Base-by-base conservation (phyloP, 2,113 vertebrate genomes). In the Rostratula benghalensis region DNA sequence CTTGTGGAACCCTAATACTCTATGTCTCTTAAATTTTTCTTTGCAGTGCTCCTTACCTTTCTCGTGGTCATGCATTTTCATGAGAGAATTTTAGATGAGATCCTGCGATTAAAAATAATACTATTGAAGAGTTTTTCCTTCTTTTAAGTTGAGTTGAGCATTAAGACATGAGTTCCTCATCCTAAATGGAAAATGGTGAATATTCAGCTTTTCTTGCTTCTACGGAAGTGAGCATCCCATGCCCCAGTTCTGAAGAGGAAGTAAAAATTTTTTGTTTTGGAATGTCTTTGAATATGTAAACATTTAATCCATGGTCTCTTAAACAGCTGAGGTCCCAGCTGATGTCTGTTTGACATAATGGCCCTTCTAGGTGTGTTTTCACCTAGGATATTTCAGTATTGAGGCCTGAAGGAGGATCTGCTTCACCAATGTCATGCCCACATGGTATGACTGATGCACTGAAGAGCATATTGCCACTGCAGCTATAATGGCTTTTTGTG, bases 311-410 rank as follows among this genome's bases (percentile, higher is more conserved):
- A 3, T 4, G 13, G 1, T 54, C 18, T 77, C 14, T 60, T 33
- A 41, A 80, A 41, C 6, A 35, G 37, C 11, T 0, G 1, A 63
- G 46, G 14, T 68, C 4, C 16, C 19, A 17, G 15, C 0, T 51
- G 70, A 59, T 54, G 7, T 33, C 27, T 61, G 22, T 51, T 37
- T 67, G 63, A 80, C 53, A 4, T n/a, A 33, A 28, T 28, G n/a
- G 31, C 60, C 83, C 61, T 67, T 68, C 23, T 12, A 11, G 28
- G 14, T 45, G 9, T 45, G 31, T 63, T 86, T 89, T 25, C 53
- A n/a, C 45, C 35, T n/a, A 37, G 37, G 43, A 12, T 8, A 5
- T 35, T 89, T 59, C 51, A 63, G 35, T 17, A 11, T 4, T 6
- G 19, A 63, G 46, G 33, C 24, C 48, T 61, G 65, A 65, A 45